These are phyloP conservation scores for Oryctolagus cuniculus DNA, from an alignment of 2,113 vertebrate genomes.

Conservation along the genomic window mOryCun1.1 NC_091436.1:87410501-87411000, in stretches of 20 bases:
- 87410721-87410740: neutral
- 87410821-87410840: neutral
- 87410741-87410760: neutral
- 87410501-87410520: too few species aligned
- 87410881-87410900: neutral
- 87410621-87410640: neutral
- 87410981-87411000: neutral
- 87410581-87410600: too few species aligned
- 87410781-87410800: neutral
- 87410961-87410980: neutral
- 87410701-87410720: neutral
- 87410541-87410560: too few species aligned
- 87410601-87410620: conserved; percentile 1
- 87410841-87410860: neutral
- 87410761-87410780: neutral
- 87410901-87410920: too few species aligned
- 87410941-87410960: neutral
- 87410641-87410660: neutral
- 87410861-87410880: neutral
- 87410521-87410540: too few species aligned
- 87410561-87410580: too few species aligned
- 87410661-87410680: neutral
- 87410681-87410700: neutral
- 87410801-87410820: neutral
- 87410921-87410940: too few species aligned